Base-by-base conservation (phyloP, 2,797 vertebrate species). In the Cossypha caffra region DNA sequence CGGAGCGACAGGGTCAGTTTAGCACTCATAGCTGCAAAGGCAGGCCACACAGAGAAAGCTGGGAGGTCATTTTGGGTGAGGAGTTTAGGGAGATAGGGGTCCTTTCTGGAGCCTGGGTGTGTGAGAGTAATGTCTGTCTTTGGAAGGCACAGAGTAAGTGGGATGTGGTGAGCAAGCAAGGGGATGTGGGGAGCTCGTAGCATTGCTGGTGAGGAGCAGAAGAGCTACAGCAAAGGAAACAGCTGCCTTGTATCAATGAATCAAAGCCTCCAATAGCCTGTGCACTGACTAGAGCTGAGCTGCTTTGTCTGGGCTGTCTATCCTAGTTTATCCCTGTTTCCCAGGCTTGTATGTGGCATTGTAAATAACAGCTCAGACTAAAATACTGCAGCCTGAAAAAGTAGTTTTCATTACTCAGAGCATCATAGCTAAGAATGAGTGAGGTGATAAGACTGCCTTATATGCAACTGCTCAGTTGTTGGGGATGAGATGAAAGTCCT, bases 1-100 rank as follows among this genome's bases (percentile, higher is more conserved):
- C 1, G 0, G 13, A 28, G n/a, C 31, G 61, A 10, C 5, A 5
- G 1, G 0, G 18, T 24, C 2, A 0, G 2, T 71, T 68, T 51
- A 31, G 28, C 29, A 18, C 6, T 14, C 0, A 0, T 8, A 26
- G 20, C 25, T 42, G 28, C 1, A 0, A 52, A 48, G 37, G 14
- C n/a, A n/a, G 29, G 24, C 74, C 1, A 0, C 67, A 11, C 16
- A n/a, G 37, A n/a, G 33, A 31, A 47, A 19, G 8, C 0, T 68
- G 5, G 5, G 29, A 23, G 6, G 3, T 50, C 16, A n/a, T 67
- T 91, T 80, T 26, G 1, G 1, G 7, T 21, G 37, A 9, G 10
- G 8, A 66, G 13, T 21, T 28, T 4, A 4, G n/a, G 13, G 18
- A 63, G 16, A 14, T 38, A 7, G 8, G 10, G 2, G 4, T 35